Percentiles rank a stretch among this genome's conserved stretches.
Conservation (phyloP, 2,888 invertebrate genomes). For the Argyresthia goedartella region DNA sequence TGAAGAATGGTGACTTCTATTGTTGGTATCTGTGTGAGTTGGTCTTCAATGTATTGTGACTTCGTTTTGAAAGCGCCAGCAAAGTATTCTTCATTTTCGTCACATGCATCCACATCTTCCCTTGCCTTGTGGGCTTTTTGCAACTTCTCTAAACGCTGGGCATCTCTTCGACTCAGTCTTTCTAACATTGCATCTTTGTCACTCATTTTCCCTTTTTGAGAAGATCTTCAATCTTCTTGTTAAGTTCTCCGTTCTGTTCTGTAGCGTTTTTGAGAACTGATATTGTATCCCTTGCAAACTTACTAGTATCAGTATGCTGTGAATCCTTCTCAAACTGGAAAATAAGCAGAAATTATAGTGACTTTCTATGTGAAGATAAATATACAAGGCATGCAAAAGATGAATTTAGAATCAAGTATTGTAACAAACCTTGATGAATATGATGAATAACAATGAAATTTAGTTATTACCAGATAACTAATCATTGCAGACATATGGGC, state of each 20-base stretch:
- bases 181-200: conserved; percentile 55
- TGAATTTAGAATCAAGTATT: conserved; percentile 17
- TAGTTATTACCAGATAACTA: neutral
- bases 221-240: conserved; percentile 57
- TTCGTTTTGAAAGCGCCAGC: conserved; percentile 77
- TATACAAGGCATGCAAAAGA: conserved; percentile 12
- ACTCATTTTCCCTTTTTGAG: conserved; percentile 56
- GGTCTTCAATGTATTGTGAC: conserved; percentile 74
- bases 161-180: conserved; percentile 68
- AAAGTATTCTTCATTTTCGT: conserved; percentile 80
- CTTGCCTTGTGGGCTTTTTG: conserved; percentile 76
- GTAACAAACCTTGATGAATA: conserved; percentile 40
- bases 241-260: conserved; percentile 49
- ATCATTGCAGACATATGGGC: neutral
- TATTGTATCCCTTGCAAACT: conserved; percentile 31
- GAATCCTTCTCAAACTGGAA: conserved; percentile 49
- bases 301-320: conserved; percentile 45
- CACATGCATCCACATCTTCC: conserved; percentile 71
- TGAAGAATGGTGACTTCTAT: conserved; percentile 64
- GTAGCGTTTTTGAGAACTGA: conserved; percentile 60
- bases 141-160: conserved; percentile 74
- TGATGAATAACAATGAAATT: neutral
- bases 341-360: neutral
- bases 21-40: conserved; percentile 63
- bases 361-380: neutral